Percentiles rank a stretch among this genome's conserved stretches.
Evolutionary conservation across 2,113 vertebrate species (phyloP).

Genomic region (Atherinomorus stipes): DNA sequence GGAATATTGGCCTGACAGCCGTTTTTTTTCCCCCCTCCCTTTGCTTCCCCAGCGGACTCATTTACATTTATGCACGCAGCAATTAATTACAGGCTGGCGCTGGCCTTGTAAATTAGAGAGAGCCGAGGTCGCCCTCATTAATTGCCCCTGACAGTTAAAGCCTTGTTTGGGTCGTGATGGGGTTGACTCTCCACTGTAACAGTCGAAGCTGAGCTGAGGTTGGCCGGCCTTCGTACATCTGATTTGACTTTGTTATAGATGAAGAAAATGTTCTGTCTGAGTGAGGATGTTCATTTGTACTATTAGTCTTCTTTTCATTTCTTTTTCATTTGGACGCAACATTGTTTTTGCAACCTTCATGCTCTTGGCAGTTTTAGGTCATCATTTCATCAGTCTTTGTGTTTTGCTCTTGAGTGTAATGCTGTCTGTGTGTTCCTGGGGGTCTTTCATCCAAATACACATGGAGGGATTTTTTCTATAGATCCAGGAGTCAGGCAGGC

Average conservation of each 20-base stretch:
- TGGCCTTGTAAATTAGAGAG: slow-evolving; percentile 75
- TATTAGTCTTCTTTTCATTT: neutral
- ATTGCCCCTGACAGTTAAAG: slow-evolving; percentile 74
- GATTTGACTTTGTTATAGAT: slow-evolving; percentile 46
- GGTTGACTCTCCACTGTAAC: slow-evolving; percentile 55
- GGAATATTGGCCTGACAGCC: slow-evolving; percentile 73
- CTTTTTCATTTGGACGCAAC: neutral
- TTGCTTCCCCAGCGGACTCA: slow-evolving; percentile 65
- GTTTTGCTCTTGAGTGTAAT: slow-evolving; percentile 37
- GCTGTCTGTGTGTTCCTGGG: slow-evolving; percentile 47
- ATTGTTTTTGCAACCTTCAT: neutral
- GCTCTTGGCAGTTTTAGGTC: slow-evolving; percentile 16
- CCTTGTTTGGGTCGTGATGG: slow-evolving; percentile 69
- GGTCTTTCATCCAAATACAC: slow-evolving; percentile 55
- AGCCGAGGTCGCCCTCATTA: slow-evolving; percentile 71
- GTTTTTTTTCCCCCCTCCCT: slow-evolving; percentile 17
- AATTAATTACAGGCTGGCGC: slow-evolving; percentile 76
- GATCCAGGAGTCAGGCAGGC: slow-evolving; percentile 51
- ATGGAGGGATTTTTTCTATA: slow-evolving; percentile 49
- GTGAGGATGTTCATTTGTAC: slow-evolving; percentile 45
- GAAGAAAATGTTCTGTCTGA: slow-evolving; percentile 4
- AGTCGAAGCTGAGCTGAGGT: slow-evolving; percentile 12
- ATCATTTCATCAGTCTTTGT: slow-evolving; percentile 25
- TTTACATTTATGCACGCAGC: slow-evolving; percentile 79
- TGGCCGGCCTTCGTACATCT: slow-evolving; percentile 44